phyloP scores from a whole-genome alignment of 2,113 vertebrate species.

The Rhinogobius similis region DNA sequence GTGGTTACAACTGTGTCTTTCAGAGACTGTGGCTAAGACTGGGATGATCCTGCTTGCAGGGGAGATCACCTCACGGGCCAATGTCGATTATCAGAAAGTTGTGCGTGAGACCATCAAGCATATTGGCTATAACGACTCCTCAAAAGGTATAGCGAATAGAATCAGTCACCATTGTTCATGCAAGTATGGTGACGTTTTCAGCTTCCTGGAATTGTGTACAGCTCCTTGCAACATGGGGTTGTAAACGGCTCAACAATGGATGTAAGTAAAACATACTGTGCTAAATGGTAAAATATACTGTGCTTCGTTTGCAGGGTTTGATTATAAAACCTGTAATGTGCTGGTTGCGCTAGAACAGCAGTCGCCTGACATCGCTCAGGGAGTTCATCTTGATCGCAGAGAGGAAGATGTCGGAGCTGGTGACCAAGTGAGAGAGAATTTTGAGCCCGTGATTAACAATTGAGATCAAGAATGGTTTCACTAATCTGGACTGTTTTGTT shows the following conservation, averaged over 20 bases:
- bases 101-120: slow-evolving; percentile 91
- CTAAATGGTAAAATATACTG: neutral
- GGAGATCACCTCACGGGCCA: slow-evolving; percentile 90
- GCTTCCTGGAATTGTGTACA: too few relatives aligned
- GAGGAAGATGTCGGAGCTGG: slow-evolving; percentile 94
- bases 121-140: slow-evolving; percentile 92
- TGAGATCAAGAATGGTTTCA: neutral
- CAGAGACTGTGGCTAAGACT: slow-evolving; percentile 95
- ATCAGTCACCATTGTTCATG: neutral
- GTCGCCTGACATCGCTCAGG: slow-evolving; percentile 92
- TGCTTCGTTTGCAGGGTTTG: slow-evolving; percentile 81
- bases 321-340: slow-evolving; percentile 81
- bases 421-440: slow-evolving; percentile 82
- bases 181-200: too few relatives aligned
- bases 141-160: slow-evolving; percentile 81
- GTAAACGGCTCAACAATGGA: too few relatives aligned
- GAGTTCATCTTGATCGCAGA: slow-evolving; percentile 90
- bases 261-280: too few relatives aligned
- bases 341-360: slow-evolving; percentile 89
- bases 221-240: too few relatives aligned
- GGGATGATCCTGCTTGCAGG: slow-evolving; percentile 95
- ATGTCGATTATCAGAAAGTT: slow-evolving; percentile 91
- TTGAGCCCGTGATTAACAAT: neutral
- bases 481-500: neutral
- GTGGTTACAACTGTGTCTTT: slow-evolving; percentile 9